These are phyloP conservation scores for silkworm (Bombyx mori) DNA, from an alignment of 1,140 invertebrate genomes.

Conservation along the genomic window ASM3026992v2 NC_085114.1:12760001-12760500, in stretches of 20 bases:
- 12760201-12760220: slow-evolving; percentile 36
- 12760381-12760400: too few species aligned
- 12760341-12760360: too few species aligned
- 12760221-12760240: slow-evolving; percentile 53
- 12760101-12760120: slow-evolving; percentile 14
- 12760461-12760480: slow-evolving; percentile 21
- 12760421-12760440: slow-evolving; percentile 4
- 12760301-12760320: slow-evolving; percentile 19
- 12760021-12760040: too few species aligned
- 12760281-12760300: slow-evolving; percentile 34
- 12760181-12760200: too few species aligned
- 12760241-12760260: slow-evolving; percentile 38
- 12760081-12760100: too few species aligned
- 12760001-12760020: too few species aligned
- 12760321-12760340: slow-evolving; percentile 15
- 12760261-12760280: slow-evolving; percentile 30
- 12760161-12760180: slow-evolving; percentile 41
- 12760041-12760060: too few species aligned
- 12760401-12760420: too few species aligned
- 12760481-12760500: background rate
- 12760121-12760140: slow-evolving; percentile 37
- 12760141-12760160: slow-evolving; percentile 73
- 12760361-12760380: too few species aligned
- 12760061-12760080: too few species aligned
- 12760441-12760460: slow-evolving; percentile 15